These are phyloP conservation scores for Synergus gifuensis DNA, from an alignment of 2,888 invertebrate genomes.

Conservation along the genomic window DNA sequence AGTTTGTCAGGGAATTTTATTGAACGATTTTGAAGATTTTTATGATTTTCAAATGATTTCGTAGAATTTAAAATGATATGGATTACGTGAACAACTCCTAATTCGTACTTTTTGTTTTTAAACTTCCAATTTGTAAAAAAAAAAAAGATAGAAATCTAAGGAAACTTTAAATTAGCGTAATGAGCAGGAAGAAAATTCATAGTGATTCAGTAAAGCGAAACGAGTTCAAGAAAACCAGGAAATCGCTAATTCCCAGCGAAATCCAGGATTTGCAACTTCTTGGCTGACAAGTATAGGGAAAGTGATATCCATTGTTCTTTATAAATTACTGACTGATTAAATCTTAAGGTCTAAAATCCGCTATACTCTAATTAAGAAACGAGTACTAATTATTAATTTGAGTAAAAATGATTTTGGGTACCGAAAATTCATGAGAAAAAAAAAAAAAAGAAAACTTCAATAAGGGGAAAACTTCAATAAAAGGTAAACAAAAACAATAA, in stretches of 20 bases:
- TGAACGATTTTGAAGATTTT: no score
- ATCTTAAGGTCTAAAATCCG: background rate
- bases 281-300: constrained; percentile 1
- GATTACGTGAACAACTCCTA: no score
- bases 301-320: constrained; percentile 41
- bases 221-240: constrained; percentile 17
- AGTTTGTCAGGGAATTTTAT: no score
- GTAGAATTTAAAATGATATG: no score
- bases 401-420: background rate
- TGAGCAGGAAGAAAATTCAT: background rate
- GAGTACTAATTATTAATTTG: background rate
- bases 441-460: background rate
- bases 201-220: background rate
- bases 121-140: no score
- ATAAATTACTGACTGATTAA: background rate
- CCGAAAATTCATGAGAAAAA: background rate
- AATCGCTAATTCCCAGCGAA: constrained; percentile 17
- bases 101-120: no score
- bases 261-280: background rate
- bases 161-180: background rate
- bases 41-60: no score
- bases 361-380: background rate
- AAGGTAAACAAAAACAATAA: no score
- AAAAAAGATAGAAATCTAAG: background rate
- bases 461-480: background rate